These are phyloP conservation scores for Coptodon rendalli DNA, from an alignment of 2,113 vertebrate genomes.

Conservation along the genomic window DNA sequence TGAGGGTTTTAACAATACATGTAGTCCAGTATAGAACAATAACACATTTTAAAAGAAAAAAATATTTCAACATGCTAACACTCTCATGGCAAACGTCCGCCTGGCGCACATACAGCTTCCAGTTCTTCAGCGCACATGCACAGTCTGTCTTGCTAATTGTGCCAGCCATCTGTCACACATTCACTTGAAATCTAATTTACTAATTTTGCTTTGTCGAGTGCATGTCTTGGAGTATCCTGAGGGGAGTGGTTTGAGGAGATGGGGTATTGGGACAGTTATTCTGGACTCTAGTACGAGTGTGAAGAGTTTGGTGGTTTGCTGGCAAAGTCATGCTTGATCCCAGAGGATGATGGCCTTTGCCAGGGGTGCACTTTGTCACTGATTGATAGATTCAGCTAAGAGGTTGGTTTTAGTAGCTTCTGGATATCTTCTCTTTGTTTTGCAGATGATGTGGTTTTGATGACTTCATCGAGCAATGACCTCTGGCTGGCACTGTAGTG, in stretches of 20 bases:
- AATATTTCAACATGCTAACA: background rate
- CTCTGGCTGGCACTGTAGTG: background rate
- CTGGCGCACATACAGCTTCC: conserved; percentile 46
- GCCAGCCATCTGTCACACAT: background rate
- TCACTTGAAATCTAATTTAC: background rate
- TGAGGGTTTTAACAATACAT: background rate
- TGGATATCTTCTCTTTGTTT: background rate
- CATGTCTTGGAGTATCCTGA: background rate
- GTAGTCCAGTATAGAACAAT: accelerated
- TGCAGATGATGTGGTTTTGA: background rate
- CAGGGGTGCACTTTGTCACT: background rate
- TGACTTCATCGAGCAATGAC: background rate
- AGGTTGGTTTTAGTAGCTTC: background rate
- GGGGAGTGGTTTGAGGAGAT: background rate
- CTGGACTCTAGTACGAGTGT: background rate
- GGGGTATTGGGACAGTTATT: background rate
- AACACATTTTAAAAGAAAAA: background rate
- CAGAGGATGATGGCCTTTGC: background rate
- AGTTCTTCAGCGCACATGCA: conserved; percentile 36
- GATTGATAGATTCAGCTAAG: background rate
- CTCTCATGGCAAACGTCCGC: conserved; percentile 48
- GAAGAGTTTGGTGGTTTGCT: background rate
- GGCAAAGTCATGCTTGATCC: background rate
- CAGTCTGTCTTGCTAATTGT: background rate
- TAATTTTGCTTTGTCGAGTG: background rate